Evolutionary conservation across 2,888 invertebrate genomes (phyloP).

Genomic region (Thecophora atra): DNA sequence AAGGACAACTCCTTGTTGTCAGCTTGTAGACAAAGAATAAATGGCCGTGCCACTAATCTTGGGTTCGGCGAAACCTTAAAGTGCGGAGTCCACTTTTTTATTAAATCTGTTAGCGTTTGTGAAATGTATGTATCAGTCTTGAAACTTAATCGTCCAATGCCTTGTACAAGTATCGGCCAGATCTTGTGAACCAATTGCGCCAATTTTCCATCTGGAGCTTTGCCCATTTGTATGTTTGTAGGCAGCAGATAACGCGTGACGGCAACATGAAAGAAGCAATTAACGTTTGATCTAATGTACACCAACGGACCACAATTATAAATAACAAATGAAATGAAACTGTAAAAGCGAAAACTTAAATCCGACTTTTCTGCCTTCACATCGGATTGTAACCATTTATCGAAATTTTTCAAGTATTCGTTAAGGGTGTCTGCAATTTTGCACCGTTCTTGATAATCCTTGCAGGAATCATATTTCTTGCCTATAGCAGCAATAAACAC

Average conservation of each 20-base stretch:
- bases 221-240: slow-evolving; percentile 67
- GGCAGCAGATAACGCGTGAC: slow-evolving; percentile 68
- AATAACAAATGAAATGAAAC: slow-evolving; percentile 63
- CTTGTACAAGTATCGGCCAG: slow-evolving; percentile 68
- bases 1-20: slow-evolving; percentile 55
- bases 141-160: slow-evolving; percentile 67
- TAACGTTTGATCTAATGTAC: slow-evolving; percentile 61
- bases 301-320: slow-evolving; percentile 62
- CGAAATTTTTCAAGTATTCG: slow-evolving; percentile 59
- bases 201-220: slow-evolving; percentile 63
- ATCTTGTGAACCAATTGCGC: slow-evolving; percentile 67
- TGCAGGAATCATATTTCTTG: slow-evolving; percentile 43
- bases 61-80: slow-evolving; percentile 58
- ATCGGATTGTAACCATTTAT: slow-evolving; percentile 59
- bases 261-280: slow-evolving; percentile 68
- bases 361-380: slow-evolving; percentile 56
- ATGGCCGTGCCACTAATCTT: slow-evolving; percentile 62
- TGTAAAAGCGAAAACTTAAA: slow-evolving; percentile 59
- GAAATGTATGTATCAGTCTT: slow-evolving; percentile 67
- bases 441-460: slow-evolving; percentile 51
- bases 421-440: slow-evolving; percentile 59
- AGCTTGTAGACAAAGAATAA: slow-evolving; percentile 54
- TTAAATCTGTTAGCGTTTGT: slow-evolving; percentile 67
- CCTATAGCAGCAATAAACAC: slow-evolving; percentile 62
- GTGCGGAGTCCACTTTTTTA: slow-evolving; percentile 66